Percentiles rank a stretch among this genome's conserved stretches.
Conservation (phyloP, 2,888 invertebrate species). For the Andrena fulva region DNA sequence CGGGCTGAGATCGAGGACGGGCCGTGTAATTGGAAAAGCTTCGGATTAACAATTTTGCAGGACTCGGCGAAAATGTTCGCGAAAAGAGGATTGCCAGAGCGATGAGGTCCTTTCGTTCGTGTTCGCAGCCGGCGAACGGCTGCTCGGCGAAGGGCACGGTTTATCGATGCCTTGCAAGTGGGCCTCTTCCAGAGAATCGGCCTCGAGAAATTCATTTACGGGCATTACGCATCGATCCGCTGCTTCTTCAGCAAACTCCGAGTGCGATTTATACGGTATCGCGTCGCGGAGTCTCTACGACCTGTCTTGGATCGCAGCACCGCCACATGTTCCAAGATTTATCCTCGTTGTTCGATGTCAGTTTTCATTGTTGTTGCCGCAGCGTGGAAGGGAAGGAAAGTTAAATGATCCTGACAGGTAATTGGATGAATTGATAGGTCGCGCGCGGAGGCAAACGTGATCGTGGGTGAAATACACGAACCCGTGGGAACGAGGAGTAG, state of each 20-base stretch:
- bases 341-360: neutral
- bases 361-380: neutral
- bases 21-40: slow-evolving; percentile 83
- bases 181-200: slow-evolving; percentile 70
- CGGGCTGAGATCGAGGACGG: slow-evolving; percentile 61
- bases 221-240: slow-evolving; percentile 48
- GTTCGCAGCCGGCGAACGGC: slow-evolving; percentile 35
- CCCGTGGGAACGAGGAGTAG: slow-evolving; percentile 39
- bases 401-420: slow-evolving; percentile 45
- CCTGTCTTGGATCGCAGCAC: neutral
- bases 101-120: slow-evolving; percentile 58
- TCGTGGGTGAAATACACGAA: slow-evolving; percentile 32
- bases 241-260: neutral
- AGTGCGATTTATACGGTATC: slow-evolving; percentile 9
- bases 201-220: slow-evolving; percentile 75
- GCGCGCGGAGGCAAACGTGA: slow-evolving; percentile 59
- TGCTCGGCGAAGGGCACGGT: slow-evolving; percentile 46
- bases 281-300: neutral
- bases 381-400: slow-evolving; percentile 3
- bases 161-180: slow-evolving; percentile 72
- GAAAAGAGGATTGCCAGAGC: slow-evolving; percentile 74
- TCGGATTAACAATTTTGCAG: slow-evolving; percentile 84
- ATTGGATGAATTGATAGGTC: slow-evolving; percentile 59
- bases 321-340: neutral
- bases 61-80: slow-evolving; percentile 81